These are phyloP conservation scores for Crioceris asparagi DNA, from an alignment of 2,888 invertebrate species.

Conservation along the genomic window DNA sequence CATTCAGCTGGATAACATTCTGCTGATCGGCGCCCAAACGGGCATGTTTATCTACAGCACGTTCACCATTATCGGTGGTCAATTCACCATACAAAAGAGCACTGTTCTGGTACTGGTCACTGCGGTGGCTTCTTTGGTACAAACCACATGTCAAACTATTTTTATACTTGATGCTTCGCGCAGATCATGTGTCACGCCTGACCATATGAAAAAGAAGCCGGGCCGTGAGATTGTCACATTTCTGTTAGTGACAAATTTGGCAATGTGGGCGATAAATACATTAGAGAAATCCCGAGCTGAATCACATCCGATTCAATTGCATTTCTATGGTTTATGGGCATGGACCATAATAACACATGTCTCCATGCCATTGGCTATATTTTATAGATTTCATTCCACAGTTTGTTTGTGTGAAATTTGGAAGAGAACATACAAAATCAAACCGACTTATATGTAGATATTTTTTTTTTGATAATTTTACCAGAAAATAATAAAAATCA, in stretches of 20 bases:
- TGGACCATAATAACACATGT: slow-evolving; percentile 88
- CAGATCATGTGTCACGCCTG: slow-evolving; percentile 50
- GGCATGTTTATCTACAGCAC: slow-evolving; percentile 82
- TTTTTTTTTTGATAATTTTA: too few species aligned
- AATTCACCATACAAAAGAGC: slow-evolving; percentile 44
- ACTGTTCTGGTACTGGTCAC: slow-evolving; percentile 49
- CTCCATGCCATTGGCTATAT: slow-evolving; percentile 80
- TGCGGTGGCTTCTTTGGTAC: slow-evolving; percentile 62
- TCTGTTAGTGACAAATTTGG: slow-evolving; percentile 66
- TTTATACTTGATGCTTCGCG: slow-evolving; percentile 68
- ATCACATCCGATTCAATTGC: slow-evolving; percentile 68
- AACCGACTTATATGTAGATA: slow-evolving; percentile 37
- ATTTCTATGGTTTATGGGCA: slow-evolving; percentile 78
- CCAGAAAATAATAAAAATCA: too few species aligned
- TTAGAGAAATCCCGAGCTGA: slow-evolving; percentile 75
- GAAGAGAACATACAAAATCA: slow-evolving; percentile 79
- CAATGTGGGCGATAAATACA: slow-evolving; percentile 79
- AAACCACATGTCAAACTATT: slow-evolving; percentile 70
- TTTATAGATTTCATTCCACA: slow-evolving; percentile 84
- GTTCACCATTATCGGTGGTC: slow-evolving; percentile 75
- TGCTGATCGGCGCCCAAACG: slow-evolving; percentile 77
- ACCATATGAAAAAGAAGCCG: slow-evolving; percentile 64
- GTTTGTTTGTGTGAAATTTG: slow-evolving; percentile 88
- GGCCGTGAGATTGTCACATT: slow-evolving; percentile 81
- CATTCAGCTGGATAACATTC: slow-evolving; percentile 57